Base-by-base conservation (phyloP, 92 coral and sea anemone species). In the Virgularia gustaviana region DNA sequence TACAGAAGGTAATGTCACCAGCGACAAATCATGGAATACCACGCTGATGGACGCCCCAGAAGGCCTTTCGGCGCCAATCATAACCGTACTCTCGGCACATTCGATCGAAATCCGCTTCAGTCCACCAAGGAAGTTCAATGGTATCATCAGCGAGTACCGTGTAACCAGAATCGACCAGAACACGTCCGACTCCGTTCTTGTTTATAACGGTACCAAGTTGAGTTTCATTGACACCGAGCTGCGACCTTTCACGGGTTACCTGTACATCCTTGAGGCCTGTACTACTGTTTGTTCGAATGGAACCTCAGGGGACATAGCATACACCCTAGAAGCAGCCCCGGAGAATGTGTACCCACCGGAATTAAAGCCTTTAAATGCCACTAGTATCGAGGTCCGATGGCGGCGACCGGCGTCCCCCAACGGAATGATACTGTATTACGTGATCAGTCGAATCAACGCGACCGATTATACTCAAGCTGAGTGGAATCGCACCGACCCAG, bases 31-130 rank as follows among this genome's bases (percentile, higher is more conserved):
- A 8, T 66, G 76, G 72, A 94, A 85, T 63, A 88, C 83, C 53
- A 94, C 99, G 1, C 86, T 89, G 4, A 94, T 94, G 99, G 99
- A 82, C 11, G 82, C 87, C 60, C 99, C 99, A 18, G 99, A 89
- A 52, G 94, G 94, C 24, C 85, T 94, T 30, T 71, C 43, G 0
- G 79, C 94, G 13, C 99, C 99, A 12, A 84, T 82, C 20, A 86
- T 88, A 3, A 75, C 73, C 2, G 82, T 88, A 23, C 73, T 85
- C n/a, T 87, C 96, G 2, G 85, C 96, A 3, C 72, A 90, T 3
- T 74, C 89, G 31, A 72, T 94, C 56, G 86, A 83, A 6, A 72
- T 89, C 6, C 67, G 86, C 9, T 94, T 96, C 90, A 83, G 63
- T 9, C 54, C 82, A 12, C 99, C 99, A 11, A 35, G 62, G 12